phyloP scores from a whole-genome alignment of 2,113 vertebrate species.

The Anolis carolinensis region DNA sequence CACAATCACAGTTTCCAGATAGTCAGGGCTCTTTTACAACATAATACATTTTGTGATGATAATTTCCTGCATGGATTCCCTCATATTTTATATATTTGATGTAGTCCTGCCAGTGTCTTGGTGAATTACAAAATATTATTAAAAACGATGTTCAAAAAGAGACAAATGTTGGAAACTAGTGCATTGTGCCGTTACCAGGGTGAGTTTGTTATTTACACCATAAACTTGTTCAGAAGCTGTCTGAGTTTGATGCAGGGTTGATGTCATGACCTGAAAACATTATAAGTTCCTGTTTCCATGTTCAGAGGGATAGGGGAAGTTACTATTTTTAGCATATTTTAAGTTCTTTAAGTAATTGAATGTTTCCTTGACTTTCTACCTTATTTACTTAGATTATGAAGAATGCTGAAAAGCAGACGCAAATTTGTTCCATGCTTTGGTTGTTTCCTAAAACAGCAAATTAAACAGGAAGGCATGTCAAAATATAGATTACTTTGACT shows the following conservation, averaged over 20 bases:
- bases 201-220: not conserved
- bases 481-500: not conserved
- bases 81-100: not conserved
- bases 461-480: not conserved
- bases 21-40: too few species aligned
- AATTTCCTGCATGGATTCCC: not conserved
- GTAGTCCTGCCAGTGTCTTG: not conserved
- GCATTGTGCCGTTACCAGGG: not conserved
- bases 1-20: too few species aligned
- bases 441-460: not conserved
- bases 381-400: not conserved
- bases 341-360: not conserved
- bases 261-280: not conserved
- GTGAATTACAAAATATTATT: not conserved
- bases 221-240: not conserved
- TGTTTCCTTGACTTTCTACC: not conserved
- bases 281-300: not conserved
- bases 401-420: not conserved
- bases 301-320: not conserved
- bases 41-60: too few species aligned
- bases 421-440: not conserved
- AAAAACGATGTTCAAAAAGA: not conserved
- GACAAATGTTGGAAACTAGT: not conserved
- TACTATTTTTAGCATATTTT: not conserved
- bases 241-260: not conserved